Percentiles rank a stretch among this genome's conserved stretches.
Evolutionary conservation across 2,888 invertebrate species (phyloP).

Genomic region (Ichneumon xanthorius): DNA sequence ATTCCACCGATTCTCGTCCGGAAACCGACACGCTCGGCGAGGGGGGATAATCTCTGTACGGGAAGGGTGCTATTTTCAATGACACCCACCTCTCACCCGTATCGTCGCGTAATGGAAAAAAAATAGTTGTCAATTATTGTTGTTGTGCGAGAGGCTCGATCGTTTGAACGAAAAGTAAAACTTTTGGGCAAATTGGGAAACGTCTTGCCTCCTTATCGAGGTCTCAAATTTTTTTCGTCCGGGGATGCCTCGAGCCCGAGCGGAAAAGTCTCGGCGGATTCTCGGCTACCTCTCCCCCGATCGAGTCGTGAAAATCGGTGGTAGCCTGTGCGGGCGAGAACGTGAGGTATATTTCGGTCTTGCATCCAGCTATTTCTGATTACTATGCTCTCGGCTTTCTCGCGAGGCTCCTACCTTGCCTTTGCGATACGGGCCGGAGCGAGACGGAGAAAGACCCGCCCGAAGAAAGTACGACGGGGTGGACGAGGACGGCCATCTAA

Average conservation of each 20-base stretch:
- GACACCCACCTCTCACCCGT: constrained; percentile 44
- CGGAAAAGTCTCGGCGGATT: neutral
- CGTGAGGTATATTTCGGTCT: constrained; percentile 60
- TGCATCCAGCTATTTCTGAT: constrained; percentile 70
- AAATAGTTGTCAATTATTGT: neutral
- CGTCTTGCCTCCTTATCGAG: neutral
- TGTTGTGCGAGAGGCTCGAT: neutral
- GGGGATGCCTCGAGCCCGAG: neutral
- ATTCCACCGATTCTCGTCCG: constrained; percentile 47
- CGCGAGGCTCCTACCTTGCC: constrained; percentile 17
- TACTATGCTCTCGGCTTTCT: constrained; percentile 61
- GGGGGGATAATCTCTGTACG: constrained; percentile 48
- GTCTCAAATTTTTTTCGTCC: neutral
- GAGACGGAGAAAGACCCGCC: constrained; percentile 24
- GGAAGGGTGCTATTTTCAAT: constrained; percentile 54
- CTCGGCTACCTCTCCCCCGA: neutral
- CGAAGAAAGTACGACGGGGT: constrained; percentile 35
- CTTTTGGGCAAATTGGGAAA: neutral
- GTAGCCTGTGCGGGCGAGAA: constrained; percentile 51
- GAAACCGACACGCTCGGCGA: constrained; percentile 32
- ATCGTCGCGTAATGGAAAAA: constrained; percentile 52
- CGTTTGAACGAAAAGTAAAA: neutral
- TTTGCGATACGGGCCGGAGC: constrained; percentile 5
- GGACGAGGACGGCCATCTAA: constrained; percentile 22
- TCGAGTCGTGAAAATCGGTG: constrained; percentile 10